phyloP scores from a whole-genome alignment of 2,888 invertebrate genomes.

The Orchestes rusci region DNA sequence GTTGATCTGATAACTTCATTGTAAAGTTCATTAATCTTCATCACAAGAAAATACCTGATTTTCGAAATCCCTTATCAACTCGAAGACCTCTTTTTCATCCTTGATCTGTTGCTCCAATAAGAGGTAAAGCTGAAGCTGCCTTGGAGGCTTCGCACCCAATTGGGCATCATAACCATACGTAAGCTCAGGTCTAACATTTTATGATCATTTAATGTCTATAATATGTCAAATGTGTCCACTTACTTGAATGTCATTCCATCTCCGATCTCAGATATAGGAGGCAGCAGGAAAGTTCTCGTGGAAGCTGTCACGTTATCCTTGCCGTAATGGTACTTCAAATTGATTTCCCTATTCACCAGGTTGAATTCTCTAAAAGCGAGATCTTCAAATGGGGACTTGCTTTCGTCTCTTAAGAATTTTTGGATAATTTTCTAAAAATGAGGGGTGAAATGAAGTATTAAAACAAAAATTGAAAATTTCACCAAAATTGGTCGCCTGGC shows the following conservation, averaged over 20 bases:
- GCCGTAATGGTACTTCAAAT: constrained; percentile 57
- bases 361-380: constrained; percentile 60
- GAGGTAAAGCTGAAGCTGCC: constrained; percentile 57
- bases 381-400: constrained; percentile 52
- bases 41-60: constrained; percentile 34
- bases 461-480: constrained; percentile 7
- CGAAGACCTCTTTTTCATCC: constrained; percentile 53
- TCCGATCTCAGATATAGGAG: constrained; percentile 63
- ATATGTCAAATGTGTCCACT: neutral
- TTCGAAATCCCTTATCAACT: constrained; percentile 49
- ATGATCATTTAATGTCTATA: neutral
- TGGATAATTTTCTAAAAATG: constrained; percentile 28
- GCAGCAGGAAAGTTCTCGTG: constrained; percentile 60
- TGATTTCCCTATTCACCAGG: constrained; percentile 53
- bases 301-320: constrained; percentile 55
- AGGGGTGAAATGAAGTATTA: no score
- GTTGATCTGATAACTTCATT: constrained; percentile 34
- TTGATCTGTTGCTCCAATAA: constrained; percentile 55
- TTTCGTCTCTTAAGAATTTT: constrained; percentile 53
- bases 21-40: constrained; percentile 1
- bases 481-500: constrained; percentile 38
- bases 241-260: constrained; percentile 47
- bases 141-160: constrained; percentile 50
- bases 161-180: constrained; percentile 64
- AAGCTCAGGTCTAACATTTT: constrained; percentile 48